phyloP scores from a whole-genome alignment of 2,113 vertebrate species.

The Dascyllus trimaculatus region DNA sequence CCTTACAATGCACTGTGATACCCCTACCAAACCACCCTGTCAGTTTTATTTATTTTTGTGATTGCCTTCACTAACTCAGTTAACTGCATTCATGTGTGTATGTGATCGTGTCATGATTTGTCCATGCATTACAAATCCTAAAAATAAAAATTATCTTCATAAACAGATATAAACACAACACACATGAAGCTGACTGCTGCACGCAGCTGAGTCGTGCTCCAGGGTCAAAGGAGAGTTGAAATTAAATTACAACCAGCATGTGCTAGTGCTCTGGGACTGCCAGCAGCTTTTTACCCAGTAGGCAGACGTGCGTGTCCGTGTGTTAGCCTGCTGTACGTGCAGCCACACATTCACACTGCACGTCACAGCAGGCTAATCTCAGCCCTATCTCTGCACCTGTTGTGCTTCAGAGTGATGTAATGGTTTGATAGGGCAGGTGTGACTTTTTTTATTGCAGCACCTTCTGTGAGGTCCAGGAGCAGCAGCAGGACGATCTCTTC shows the following conservation, averaged over 20 bases:
- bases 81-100: too few species aligned
- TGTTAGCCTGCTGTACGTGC: slow-evolving; percentile 21
- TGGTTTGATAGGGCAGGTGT: slow-evolving; percentile 27
- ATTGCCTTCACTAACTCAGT: too few species aligned
- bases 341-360: neutral
- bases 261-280: neutral
- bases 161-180: neutral
- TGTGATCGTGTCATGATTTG: too few species aligned
- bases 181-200: too few species aligned
- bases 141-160: too few species aligned
- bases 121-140: too few species aligned
- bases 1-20: too few species aligned
- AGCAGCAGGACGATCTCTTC: neutral
- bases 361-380: slow-evolving; percentile 22
- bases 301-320: neutral
- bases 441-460: slow-evolving; percentile 1
- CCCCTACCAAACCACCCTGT: too few species aligned
- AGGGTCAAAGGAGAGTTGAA: neutral
- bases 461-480: neutral
- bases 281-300: neutral
- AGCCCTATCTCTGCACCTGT: slow-evolving; percentile 32
- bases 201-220: neutral
- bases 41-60: too few species aligned
- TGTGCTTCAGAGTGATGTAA: slow-evolving; percentile 2
- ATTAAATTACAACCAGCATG: neutral